Percentiles rank a stretch among this genome's conserved stretches.
Evolutionary conservation across 2,888 invertebrate genomes (phyloP).

Genomic region (Hermaeophaga mercurialis): DNA sequence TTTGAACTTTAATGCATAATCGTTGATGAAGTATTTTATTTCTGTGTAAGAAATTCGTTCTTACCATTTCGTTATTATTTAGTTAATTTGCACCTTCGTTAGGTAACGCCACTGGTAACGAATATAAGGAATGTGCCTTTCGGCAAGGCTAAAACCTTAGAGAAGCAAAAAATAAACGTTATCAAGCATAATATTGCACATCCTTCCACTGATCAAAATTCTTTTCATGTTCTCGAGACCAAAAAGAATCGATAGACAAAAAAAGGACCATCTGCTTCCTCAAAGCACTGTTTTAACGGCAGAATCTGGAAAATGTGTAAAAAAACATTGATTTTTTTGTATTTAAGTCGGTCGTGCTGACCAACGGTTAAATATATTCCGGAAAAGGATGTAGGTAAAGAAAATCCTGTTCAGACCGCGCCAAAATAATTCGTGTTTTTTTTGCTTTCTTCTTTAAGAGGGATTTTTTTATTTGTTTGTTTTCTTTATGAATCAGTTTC

Average conservation of each 20-base stretch:
- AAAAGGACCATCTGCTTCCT: conserved; percentile 43
- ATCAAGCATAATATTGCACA: conserved; percentile 49
- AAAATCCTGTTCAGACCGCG: not conserved
- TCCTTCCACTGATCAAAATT: conserved; percentile 45
- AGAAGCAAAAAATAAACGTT: conserved; percentile 45
- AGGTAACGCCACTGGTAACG: conserved; percentile 28
- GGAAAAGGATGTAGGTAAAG: not conserved
- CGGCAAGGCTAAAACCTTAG: conserved; percentile 25
- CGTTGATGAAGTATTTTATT: too few species aligned
- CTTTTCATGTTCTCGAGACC: conserved; percentile 44
- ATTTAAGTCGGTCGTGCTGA: not conserved
- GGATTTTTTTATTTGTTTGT: too few species aligned
- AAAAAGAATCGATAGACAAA: conserved; percentile 43
- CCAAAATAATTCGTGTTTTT: not conserved
- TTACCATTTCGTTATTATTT: too few species aligned
- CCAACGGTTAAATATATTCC: not conserved
- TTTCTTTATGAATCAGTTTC: too few species aligned
- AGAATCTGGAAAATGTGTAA: conserved; percentile 16
- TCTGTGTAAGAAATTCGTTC: too few species aligned
- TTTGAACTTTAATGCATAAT: too few species aligned
- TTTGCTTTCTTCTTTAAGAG: too few species aligned
- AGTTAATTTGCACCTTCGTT: too few species aligned
- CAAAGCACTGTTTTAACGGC: conserved; percentile 34
- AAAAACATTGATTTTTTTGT: conserved; percentile 15
- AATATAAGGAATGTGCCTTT: conserved; percentile 39